Base-by-base conservation (phyloP, 2,888 invertebrate genomes). In the Mylabris sibirica region DNA sequence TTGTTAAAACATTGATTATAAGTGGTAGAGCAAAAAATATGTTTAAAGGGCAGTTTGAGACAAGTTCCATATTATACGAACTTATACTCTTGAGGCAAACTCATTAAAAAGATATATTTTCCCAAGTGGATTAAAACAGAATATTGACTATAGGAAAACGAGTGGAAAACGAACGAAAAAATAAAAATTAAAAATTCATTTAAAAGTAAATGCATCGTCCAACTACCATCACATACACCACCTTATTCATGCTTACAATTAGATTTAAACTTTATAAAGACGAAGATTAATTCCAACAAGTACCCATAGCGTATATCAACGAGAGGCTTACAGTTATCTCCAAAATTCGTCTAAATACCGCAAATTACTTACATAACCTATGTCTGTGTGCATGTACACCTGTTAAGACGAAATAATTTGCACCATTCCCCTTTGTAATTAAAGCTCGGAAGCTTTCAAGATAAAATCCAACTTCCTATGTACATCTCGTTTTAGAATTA, bases 391-490 rank as follows among this genome's bases (percentile, higher is more conserved):
- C 59, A 59, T 44, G 17, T 34, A 60, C 64, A 59, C 41, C 61
- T 66, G 64, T 41, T 34, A 64, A 66, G 66, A 67, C 63, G 66
- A 68, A 69, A 69, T 71, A 69, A 71, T 68, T 66, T 67, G 71
- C 66, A 71, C 38, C 34, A 38, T 53, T 35, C 66, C 68, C 65
- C 57, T 59, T 66, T 66, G 65, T 71, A 71, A 71, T 71, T 71
- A 44, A 11, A 69, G 68, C 71, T 66, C 61, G 59, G 68, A 30
- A 57, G 65, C 49, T 65, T 65, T 49, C 53, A 60, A 60, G 59
- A 49, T 49, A 22, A 66, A 49, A 20, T 49, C 49, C 17, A 49
- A 22, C 20, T 49, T 49, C 49, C 49, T 44, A 11, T 14, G 44
- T 49, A 17, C 20, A 3, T 49, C 9, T 49, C 49, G 30, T 44